A percentile compares a stretch with the other conserved stretches of the same genome.
These are phyloP conservation scores for Apotomis capreana DNA, from an alignment of 2,888 invertebrate species.

Conservation along the genomic window DNA sequence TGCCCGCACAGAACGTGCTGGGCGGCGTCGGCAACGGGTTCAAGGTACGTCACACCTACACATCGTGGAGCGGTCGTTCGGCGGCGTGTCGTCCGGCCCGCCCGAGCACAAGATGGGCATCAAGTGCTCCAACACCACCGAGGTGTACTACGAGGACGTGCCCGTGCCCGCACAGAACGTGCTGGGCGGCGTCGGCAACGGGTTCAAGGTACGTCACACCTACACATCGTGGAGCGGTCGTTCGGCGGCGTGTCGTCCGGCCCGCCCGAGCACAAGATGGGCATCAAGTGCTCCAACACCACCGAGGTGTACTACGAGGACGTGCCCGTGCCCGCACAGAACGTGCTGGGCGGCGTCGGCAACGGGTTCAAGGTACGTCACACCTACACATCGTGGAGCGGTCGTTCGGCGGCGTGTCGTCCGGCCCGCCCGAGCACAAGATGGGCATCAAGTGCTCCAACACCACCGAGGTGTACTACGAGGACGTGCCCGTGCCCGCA, in stretches of 20 bases:
- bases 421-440: slow-evolving; percentile 97
- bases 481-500: not conserved
- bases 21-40: slow-evolving; percentile 33
- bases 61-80: no score
- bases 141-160: no score
- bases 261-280: not conserved
- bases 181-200: slow-evolving; percentile 32
- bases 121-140: not conserved
- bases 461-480: no score
- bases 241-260: no score
- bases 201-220: slow-evolving; percentile 72
- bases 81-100: not conserved
- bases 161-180: not conserved
- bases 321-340: not conserved
- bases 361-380: slow-evolving; percentile 72
- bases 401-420: no score
- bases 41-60: no score
- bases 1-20: not conserved
- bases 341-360: slow-evolving; percentile 32
- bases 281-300: not conserved
- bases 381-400: no score
- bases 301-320: no score
- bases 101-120: not conserved
- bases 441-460: slow-evolving; percentile 98
- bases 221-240: no score